Evolutionary conservation across 2,888 invertebrate genomes (phyloP), one percentile per base, ranked within the genome.

Genomic region (Drosophila sordidapex): DNA sequence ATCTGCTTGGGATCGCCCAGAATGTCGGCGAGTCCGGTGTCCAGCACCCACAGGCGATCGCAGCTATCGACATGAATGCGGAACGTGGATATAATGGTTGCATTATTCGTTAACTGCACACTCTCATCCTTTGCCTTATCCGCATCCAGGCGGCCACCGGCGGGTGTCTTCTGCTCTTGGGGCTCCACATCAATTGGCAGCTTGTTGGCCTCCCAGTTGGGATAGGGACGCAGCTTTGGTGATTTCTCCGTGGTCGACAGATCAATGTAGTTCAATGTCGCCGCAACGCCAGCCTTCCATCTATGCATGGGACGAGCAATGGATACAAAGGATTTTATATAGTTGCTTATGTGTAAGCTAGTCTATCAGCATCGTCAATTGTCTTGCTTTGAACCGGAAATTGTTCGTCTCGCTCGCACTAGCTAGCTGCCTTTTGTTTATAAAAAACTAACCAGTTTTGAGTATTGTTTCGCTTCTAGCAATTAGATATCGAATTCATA

Each of bases 41-140:
- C 97, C 93, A 97, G 94, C 7, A 96, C 96, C 97, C 97, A 97
- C 11, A 97, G 94, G 52, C 97, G 94, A 91, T 97, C 96, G 85
- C 97, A 97, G 7, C 94, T 94, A 91, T 97, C 97, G 1, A 96
- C 95, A 76, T 94, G 94, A 29, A 96, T 94, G 71, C 97, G 94
- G 92, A 97, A 97, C 6, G 96, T 96, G 4, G 96, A 97, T 59
- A 96, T 94, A 51, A 96, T 95, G 0, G 95, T 95, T 64, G 94
- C 94, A 74, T 96, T 95, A 58, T 95, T 94, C 46, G 94, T 94
- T 5, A 95, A 82, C 36, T 92, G 92, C 6, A 93, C 93, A 2
- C 93, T 93, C 10, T 92, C 87, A 69, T 94, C 94, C 38, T 90
- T 90, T 0, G 93, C 90, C 79, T 93, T 93, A 2, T 91, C 91